phyloP scores from a whole-genome alignment of 2,888 invertebrate genomes.

The Linnaemya vulpina region DNA sequence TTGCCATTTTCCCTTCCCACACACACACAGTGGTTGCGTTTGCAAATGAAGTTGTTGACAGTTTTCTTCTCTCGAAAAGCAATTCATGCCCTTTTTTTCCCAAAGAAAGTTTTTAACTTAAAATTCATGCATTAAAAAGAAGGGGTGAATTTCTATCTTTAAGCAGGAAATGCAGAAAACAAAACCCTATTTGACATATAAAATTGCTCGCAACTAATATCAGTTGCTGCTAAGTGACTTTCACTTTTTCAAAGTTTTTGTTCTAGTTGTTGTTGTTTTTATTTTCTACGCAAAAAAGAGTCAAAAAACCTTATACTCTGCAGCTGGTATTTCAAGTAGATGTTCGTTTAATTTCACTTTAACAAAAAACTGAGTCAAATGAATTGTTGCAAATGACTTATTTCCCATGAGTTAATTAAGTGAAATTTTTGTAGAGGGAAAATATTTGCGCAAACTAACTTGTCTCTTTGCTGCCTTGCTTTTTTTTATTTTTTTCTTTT shows the following conservation, averaged over 20 bases:
- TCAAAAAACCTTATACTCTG: not conserved
- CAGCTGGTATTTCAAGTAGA: not conserved
- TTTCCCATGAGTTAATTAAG: not conserved
- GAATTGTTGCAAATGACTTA: not conserved
- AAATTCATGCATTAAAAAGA: slow-evolving; percentile 42
- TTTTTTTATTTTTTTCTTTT: no score
- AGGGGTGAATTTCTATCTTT: not conserved
- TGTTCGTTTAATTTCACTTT: not conserved
- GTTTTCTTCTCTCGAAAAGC: slow-evolving; percentile 7
- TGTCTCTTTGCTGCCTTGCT: no score
- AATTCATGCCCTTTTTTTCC: slow-evolving; percentile 5
- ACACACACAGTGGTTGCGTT: slow-evolving; percentile 33
- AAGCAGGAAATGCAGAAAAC: not conserved
- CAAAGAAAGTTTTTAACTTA: slow-evolving; percentile 17
- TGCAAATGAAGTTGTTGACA: slow-evolving; percentile 44
- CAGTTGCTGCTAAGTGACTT: not conserved
- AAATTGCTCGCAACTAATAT: not conserved
- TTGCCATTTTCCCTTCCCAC: slow-evolving; percentile 13
- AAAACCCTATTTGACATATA: not conserved
- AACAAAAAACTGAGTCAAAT: not conserved
- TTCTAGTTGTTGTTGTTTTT: not conserved
- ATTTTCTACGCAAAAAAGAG: not conserved
- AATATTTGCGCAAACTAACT: not conserved
- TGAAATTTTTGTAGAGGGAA: not conserved
- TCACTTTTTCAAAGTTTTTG: slow-evolving; percentile 1